These are phyloP conservation scores for Herpailurus yagouaroundi DNA, from an alignment of 2,113 vertebrate genomes.

Conservation along the genomic window DNA sequence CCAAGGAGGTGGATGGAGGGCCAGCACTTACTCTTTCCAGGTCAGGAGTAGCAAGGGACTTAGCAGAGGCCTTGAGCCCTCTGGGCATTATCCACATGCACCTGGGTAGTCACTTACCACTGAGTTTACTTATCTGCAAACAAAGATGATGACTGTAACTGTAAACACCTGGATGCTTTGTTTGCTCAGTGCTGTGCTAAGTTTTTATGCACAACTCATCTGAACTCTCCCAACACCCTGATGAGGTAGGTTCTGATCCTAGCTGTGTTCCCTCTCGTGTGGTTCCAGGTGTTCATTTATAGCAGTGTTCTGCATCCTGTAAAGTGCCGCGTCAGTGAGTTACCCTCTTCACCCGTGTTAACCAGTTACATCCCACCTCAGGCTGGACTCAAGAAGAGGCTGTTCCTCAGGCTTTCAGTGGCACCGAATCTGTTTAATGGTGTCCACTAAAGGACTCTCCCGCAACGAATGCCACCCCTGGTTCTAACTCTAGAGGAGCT, in stretches of 20 bases:
- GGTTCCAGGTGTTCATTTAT: not conserved
- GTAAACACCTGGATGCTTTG: not conserved
- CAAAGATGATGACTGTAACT: not conserved
- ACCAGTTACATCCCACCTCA: not conserved
- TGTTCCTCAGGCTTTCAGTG: not conserved
- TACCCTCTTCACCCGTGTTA: not conserved
- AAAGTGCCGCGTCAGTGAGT: rapidly evolving
- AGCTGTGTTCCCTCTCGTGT: not conserved
- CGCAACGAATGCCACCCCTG: not conserved
- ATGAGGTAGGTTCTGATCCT: not conserved
- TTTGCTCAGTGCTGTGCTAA: not conserved
- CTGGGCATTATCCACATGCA: not conserved
- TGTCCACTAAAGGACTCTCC: not conserved
- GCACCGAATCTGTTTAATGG: not conserved
- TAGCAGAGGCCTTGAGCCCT: not conserved
- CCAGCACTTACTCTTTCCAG: not conserved
- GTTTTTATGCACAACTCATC: not conserved
- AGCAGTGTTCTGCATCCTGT: not conserved
- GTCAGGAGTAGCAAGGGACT: not conserved
- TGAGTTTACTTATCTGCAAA: not conserved
- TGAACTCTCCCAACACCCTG: not conserved
- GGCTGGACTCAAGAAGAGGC: not conserved
- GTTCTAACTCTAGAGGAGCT: not conserved
- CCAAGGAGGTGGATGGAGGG: not conserved
- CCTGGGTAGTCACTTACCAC: not conserved